Percentiles rank a stretch among this genome's conserved stretches.
Conservation (phyloP, 53 echinoderm and acorn worm species). For the Glandiceps talaboti region DNA sequence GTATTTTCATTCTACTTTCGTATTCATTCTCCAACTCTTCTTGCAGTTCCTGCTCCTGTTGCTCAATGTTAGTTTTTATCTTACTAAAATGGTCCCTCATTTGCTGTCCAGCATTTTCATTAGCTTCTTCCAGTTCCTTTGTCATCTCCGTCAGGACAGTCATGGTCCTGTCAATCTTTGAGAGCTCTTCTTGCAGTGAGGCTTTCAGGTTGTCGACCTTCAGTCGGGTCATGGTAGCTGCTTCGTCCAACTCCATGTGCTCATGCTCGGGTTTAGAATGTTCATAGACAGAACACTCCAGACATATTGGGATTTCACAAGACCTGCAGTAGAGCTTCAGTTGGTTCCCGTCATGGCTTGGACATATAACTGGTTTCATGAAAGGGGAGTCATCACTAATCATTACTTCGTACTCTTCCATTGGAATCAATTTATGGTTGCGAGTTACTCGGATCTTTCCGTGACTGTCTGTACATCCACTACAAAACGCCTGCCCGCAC, state of each 20-base stretch:
- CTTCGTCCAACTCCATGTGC: background rate
- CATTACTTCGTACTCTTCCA: background rate
- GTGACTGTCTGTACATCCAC: background rate
- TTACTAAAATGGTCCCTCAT: background rate
- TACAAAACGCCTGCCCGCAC: background rate
- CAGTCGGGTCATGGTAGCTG: background rate
- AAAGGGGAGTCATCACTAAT: background rate
- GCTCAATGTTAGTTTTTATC: background rate
- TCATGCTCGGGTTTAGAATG: background rate
- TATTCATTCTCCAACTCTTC: background rate
- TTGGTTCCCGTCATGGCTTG: background rate
- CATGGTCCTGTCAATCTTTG: background rate
- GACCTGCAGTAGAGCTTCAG: background rate
- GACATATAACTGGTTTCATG: background rate
- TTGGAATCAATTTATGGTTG: background rate
- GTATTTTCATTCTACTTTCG: background rate
- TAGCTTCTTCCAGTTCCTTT: background rate
- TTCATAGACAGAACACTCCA: background rate
- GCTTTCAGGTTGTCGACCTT: background rate
- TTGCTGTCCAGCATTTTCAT: background rate
- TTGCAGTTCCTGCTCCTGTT: background rate
- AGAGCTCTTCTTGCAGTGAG: background rate
- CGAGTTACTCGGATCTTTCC: background rate
- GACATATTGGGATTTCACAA: background rate
- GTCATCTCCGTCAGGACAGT: background rate